A percentile compares a stretch with the other conserved stretches of the same genome.
Evolutionary conservation across 1,140 invertebrate species (phyloP).

Genomic region (Drosophila funebris): DNA sequence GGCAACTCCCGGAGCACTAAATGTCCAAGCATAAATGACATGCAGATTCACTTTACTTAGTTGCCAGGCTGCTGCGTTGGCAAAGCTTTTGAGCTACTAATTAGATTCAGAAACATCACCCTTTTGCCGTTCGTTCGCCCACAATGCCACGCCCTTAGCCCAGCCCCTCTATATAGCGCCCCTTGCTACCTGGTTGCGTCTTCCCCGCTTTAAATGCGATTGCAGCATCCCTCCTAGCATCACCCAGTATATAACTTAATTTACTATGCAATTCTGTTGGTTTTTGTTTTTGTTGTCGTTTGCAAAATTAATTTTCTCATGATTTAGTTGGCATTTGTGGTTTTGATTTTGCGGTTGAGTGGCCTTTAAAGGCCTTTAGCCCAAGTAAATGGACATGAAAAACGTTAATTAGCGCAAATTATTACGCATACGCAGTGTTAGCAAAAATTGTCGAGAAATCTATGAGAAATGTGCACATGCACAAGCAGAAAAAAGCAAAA

Average conservation of each 20-base stretch:
- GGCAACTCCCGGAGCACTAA: constrained; percentile 48
- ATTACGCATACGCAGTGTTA: constrained; percentile 36
- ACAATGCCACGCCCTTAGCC: too few species aligned
- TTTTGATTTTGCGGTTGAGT: constrained; percentile 77
- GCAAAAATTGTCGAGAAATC: constrained; percentile 18
- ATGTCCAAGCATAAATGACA: constrained; percentile 78
- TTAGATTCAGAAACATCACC: constrained; percentile 58
- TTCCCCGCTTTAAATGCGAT: not conserved
- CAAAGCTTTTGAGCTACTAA: constrained; percentile 73
- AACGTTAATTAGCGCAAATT: constrained; percentile 62
- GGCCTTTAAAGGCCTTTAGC: constrained; percentile 55
- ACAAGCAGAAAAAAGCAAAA: too few species aligned
- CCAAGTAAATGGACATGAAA: constrained; percentile 45
- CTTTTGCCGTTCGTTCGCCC: too few species aligned
- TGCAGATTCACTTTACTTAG: constrained; percentile 74
- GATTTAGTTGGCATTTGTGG: constrained; percentile 77
- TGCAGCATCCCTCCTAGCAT: constrained; percentile 28
- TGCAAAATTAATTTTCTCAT: constrained; percentile 78
- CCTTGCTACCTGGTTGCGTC: constrained; percentile 1
- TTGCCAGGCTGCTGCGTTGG: constrained; percentile 41
- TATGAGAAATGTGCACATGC: constrained; percentile 57
- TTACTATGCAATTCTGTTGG: constrained; percentile 68
- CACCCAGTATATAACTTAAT: constrained; percentile 61
- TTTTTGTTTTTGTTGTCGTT: constrained; percentile 43
- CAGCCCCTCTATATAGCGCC: not conserved